Base-by-base conservation (phyloP, 2,888 invertebrate genomes). In the Neoascia interrupta region DNA sequence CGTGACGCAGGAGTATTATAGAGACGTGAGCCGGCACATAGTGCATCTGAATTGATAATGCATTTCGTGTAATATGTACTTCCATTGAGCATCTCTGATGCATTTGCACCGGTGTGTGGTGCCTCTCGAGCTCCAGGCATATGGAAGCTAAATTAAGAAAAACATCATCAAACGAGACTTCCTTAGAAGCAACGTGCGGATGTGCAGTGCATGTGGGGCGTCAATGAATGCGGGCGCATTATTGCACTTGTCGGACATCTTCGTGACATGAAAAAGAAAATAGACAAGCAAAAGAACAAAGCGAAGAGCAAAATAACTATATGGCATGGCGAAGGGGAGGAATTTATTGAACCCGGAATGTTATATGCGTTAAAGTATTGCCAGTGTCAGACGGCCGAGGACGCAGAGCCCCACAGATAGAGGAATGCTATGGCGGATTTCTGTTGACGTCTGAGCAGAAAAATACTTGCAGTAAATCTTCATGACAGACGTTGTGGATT, bases 311-410 rank as follows among this genome's bases (percentile, higher is more conserved):
- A 21, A 21, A 28, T 21, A 34, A n/a, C n/a, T n/a, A n/a, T n/a
- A n/a, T 34, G 26, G 5, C 21, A 56, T 21, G 15, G 21, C 28
- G 34, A 63, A 34, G 1, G 4, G 5, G 36, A 10, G 31, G 45
- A 66, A 73, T 53, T 58, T 73, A 60, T 74, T 74, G 73, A 74
- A 66, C 73, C 53, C 60, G 60, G 60, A 66, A 66, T 66, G 10
- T 31, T 23, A n/a, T n/a, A n/a, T 28, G 3, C 6, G 13, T 21
- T 8, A 16, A 8, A 10, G 37, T 10, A 3, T 6, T 1, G 34
- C n/a, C n/a, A n/a, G n/a, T n/a, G n/a, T n/a, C 19, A 31, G 6
- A 26, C 6, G n/a, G 10, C 21, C 31, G 16, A 16, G 3, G 18
- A 41, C 6, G 21, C 1, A 15, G 6, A n/a, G 13, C 4, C 10